Evolutionary conservation across 2,113 vertebrate genomes (phyloP).

Genomic region (Ramphastos sulfuratus): DNA sequence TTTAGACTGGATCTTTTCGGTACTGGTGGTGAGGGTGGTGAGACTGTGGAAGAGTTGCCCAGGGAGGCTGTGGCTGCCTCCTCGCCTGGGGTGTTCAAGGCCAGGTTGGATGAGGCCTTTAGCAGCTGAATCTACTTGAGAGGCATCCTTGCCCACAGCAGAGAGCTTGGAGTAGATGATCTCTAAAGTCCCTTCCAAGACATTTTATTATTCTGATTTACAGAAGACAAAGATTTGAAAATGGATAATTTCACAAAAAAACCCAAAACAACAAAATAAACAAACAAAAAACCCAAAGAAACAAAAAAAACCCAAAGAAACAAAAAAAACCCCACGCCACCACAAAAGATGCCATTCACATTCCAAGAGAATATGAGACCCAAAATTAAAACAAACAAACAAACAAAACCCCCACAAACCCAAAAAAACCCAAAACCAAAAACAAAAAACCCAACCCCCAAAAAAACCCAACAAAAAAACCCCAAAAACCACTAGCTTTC

Average conservation of each 20-base stretch:
- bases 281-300: background rate
- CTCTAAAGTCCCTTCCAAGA: too few species aligned
- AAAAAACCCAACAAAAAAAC: background rate
- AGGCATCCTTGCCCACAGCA: too few species aligned
- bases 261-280: background rate
- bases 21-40: too few species aligned
- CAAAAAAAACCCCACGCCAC: background rate
- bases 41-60: too few species aligned
- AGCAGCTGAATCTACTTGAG: too few species aligned
- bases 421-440: too few species aligned
- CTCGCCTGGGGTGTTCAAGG: too few species aligned
- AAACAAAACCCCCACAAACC: background rate
- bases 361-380: background rate
- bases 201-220: background rate
- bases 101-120: too few species aligned
- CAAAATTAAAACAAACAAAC: background rate
- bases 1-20: too few species aligned
- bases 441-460: too few species aligned
- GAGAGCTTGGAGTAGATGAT: too few species aligned
- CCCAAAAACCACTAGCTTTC: background rate
- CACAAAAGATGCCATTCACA: background rate
- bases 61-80: too few species aligned
- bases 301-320: background rate
- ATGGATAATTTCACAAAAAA: background rate
- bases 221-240: conserved; percentile 8